Base-by-base conservation (phyloP, 2,797 vertebrate genomes). In the Neosilurus mollespiculum region DNA sequence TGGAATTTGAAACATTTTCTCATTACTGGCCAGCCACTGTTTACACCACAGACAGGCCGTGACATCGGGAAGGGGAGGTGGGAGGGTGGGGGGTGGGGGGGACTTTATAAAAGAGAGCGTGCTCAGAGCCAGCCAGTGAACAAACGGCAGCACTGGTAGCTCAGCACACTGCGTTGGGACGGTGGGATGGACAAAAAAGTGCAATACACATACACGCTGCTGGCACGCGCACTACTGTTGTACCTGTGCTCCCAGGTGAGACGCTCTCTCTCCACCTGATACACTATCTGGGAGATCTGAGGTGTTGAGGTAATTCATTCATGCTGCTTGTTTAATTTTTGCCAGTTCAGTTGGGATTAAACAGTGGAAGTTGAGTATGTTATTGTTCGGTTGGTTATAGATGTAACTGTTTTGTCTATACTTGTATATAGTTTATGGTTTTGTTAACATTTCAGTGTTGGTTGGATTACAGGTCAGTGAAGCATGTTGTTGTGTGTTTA, bases 1-100 rank as follows among this genome's bases (percentile, higher is more conserved):
- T 93, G 93, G 94, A 95, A 95, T 95, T 93, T 87, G 89, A 95
- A 95, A 92, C 93, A 95, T 95, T 93, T 79, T 94, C 89, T 92
- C 90, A 92, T 93, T 90, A 87, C 5, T 86, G 77, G 93, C 92
- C 91, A 91, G 89, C 82, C 88, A 84, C 88, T 94, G 94, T 95
- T 95, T 94, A 94, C 94, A 92, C 90, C 87, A 92, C 88, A 91
- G 92, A 90, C 93, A 89, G 91, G 86, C 90, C 53, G 88, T 95
- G 94, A 95, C 94, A 94, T 95, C 94, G 94, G 90, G 92, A 43
- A 43, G 43, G 43, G 30, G 30, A 30, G 30, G 43, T 43, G 4
- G 43, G 34, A 5, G 14, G 24, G 18, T 3, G 30, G 30, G 7
- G 66, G 89, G 88, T 86, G 87, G 24, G 78, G 71, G 9, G 86